phyloP scores from a whole-genome alignment of 2,113 vertebrate genomes.

The Sterna hirundo region DNA sequence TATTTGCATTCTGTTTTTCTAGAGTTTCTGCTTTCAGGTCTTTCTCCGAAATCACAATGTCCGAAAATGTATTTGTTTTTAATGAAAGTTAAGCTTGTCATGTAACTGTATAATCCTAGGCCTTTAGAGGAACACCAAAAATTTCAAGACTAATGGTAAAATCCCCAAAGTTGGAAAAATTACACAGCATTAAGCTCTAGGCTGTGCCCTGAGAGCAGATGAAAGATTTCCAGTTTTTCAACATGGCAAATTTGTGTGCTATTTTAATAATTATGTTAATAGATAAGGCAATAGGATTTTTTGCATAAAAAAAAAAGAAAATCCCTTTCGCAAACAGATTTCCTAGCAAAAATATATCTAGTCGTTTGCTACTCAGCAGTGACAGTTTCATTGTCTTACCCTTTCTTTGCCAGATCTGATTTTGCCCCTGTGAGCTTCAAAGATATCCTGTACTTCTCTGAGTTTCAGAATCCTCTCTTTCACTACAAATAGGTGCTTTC shows the following conservation, averaged over 20 bases:
- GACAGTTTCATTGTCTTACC: not conserved
- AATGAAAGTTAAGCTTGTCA: not conserved
- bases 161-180: not conserved
- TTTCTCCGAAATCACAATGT: not conserved
- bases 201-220: not conserved
- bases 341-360: not conserved
- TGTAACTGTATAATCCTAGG: not conserved
- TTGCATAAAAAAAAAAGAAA: not conserved
- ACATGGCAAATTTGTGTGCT: not conserved
- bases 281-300: not conserved
- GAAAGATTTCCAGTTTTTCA: slow-evolving; percentile 3
- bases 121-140: not conserved
- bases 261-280: not conserved
- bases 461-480: not conserved
- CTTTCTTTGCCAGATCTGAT: not conserved
- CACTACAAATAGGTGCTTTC: not conserved
- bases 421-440: not conserved
- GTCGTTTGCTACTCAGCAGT: not conserved
- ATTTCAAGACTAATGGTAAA: not conserved
- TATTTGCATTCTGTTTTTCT: not conserved
- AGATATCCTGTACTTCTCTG: not conserved
- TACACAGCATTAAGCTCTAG: not conserved
- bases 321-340: not conserved
- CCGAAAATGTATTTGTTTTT: slow-evolving; percentile 6
- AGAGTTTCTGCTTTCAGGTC: not conserved